phyloP scores from a whole-genome alignment of 2,797 vertebrate genomes.

The Smutsia gigantea region DNA sequence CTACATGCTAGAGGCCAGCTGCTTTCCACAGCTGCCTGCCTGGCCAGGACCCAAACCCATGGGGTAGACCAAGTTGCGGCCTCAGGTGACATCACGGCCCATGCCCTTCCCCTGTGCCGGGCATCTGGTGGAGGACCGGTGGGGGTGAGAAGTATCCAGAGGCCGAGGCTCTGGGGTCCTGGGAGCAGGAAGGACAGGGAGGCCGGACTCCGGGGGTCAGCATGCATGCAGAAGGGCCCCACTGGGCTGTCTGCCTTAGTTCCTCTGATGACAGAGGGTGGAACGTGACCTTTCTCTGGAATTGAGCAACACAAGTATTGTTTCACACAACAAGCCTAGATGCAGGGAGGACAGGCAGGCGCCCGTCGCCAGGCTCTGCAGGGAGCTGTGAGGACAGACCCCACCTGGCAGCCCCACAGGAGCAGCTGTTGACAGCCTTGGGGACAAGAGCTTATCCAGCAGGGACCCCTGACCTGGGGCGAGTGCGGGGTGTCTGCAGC shows the following conservation, averaged over 20 bases:
- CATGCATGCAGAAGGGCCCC: not conserved
- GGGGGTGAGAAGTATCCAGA: not conserved
- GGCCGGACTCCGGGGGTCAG: not conserved
- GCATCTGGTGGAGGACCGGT: accelerated
- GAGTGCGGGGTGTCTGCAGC: not conserved
- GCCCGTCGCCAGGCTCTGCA: accelerated
- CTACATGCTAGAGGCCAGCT: accelerated
- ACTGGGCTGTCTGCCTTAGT: accelerated
- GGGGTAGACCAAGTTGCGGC: accelerated
- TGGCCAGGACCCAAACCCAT: accelerated
- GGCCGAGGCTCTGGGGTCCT: not conserved
- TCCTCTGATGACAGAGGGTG: no score
- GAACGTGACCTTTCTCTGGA: accelerated
- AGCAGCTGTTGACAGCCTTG: no score
- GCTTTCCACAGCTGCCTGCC: not conserved
- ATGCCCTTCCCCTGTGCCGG: no score
- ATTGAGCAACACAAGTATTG: not conserved
- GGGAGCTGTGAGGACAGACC: not conserved
- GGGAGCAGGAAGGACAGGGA: not conserved
- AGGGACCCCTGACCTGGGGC: not conserved
- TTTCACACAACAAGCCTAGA: no score
- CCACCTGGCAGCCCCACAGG: no score
- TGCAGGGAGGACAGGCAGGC: not conserved
- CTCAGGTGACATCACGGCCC: accelerated
- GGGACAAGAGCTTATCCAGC: not conserved